These are phyloP conservation scores for Caenorhabditis macrosperma DNA, from an alignment of 2,888 invertebrate genomes.

Conservation along the genomic window DNA sequence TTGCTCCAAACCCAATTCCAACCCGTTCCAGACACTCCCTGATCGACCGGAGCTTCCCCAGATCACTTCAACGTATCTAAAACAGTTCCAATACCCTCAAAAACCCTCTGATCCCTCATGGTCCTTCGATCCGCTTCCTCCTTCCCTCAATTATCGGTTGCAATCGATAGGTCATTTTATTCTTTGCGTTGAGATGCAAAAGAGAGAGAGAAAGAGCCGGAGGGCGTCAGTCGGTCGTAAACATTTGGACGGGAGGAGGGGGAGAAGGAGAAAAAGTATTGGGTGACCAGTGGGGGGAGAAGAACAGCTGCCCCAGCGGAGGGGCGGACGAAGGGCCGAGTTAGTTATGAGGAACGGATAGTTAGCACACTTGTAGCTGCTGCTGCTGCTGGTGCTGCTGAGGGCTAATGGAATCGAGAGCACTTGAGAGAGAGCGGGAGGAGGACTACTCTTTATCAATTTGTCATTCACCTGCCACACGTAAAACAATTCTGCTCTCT, in stretches of 20 bases:
- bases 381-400: too few relatives aligned
- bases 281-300: slow-evolving; percentile 30
- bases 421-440: too few relatives aligned
- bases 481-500: slow-evolving; percentile 24
- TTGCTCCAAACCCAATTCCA: too few relatives aligned
- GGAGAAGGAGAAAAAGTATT: slow-evolving; percentile 41
- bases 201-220: not conserved
- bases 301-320: slow-evolving; percentile 24
- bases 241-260: slow-evolving; percentile 45
- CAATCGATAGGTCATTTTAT: not conserved
- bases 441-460: too few relatives aligned
- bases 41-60: too few relatives aligned
- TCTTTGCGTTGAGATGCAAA: not conserved
- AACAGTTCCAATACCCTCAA: too few relatives aligned
- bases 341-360: slow-evolving; percentile 29
- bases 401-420: too few relatives aligned
- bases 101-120: not conserved
- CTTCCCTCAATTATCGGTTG: not conserved
- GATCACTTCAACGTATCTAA: too few relatives aligned
- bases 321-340: not conserved
- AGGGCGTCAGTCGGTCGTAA: slow-evolving; percentile 53
- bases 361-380: too few relatives aligned
- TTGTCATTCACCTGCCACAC: slow-evolving; percentile 46
- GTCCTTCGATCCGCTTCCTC: not conserved
- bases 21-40: too few relatives aligned